Conservation (phyloP, 2,888 invertebrate genomes). For the Aproaerema taeniolella region DNA sequence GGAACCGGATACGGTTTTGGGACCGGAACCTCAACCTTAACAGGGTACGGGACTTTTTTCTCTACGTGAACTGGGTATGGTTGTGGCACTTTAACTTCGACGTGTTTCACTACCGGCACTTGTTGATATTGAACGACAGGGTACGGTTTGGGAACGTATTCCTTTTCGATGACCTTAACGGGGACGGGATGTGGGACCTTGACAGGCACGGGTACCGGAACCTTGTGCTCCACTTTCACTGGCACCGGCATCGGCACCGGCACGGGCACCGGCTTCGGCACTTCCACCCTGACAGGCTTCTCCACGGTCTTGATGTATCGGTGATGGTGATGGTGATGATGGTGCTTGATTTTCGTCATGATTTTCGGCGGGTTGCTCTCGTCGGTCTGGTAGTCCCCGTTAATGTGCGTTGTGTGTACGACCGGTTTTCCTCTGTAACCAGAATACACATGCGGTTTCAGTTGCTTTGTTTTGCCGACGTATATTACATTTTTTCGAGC, state of each 20-base stretch:
- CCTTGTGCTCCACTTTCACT: conserved; percentile 33
- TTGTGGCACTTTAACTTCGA: conserved; percentile 62
- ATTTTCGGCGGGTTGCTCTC: conserved; percentile 43
- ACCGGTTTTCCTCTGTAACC: conserved; percentile 46
- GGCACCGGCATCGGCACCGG: conserved; percentile 64
- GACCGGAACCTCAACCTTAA: conserved; percentile 40
- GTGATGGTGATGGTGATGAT: conserved; percentile 82
- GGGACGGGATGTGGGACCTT: conserved; percentile 69
- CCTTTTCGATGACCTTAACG: conserved; percentile 69
- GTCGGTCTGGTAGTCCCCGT: conserved; percentile 46
- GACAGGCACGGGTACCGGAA: conserved; percentile 45
- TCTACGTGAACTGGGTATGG: conserved; percentile 56
- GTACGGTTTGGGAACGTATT: conserved; percentile 67
- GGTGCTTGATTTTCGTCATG: conserved; percentile 74
- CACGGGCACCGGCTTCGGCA: conserved; percentile 69
- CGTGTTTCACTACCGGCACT: conserved; percentile 56
- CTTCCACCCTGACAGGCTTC: conserved; percentile 73
- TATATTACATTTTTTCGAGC: conserved; percentile 48
- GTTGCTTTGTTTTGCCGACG: conserved; percentile 45
- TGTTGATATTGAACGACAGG: conserved; percentile 65
- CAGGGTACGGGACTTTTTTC: conserved; percentile 44
- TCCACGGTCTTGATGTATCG: conserved; percentile 79
- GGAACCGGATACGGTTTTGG: conserved; percentile 57
- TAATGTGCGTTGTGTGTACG: conserved; percentile 30
- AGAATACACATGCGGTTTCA: conserved; percentile 44